Evolutionary conservation across 2,797 vertebrate genomes (phyloP), one percentile per base, ranked within the genome.

Genomic region (Microchirus variegatus): DNA sequence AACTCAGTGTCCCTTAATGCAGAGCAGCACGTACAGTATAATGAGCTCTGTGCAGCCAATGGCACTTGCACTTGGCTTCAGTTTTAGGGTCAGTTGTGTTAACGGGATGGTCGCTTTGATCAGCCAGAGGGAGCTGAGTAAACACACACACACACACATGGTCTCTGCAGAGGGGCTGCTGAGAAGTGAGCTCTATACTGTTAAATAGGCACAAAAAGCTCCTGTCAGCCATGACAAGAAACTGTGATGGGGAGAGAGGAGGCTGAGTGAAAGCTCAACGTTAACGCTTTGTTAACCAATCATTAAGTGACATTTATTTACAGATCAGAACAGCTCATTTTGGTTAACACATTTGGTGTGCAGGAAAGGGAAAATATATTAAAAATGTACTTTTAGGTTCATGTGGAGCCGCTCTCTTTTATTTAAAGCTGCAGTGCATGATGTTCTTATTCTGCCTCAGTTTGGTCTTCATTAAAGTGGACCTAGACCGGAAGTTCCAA

Each of bases 201-300:
- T 68, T 68, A 54, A 79, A 65, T 47, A 50, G 69, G 61, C 67
- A 75, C 61, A 83, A 82, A 74, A 80, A 62, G 36, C 63, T 70
- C 42, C 62, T 37, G 49, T 45, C 47, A 80, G 46, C 62, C 55
- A 11, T 60, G 75, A 75, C 58, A 37, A 74, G 53, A 22, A 61
- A 26, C 35, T 35, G 54, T 22, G 52, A 60, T 52, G 38, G 43
- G 17, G 31, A 47, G 63, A 47, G 63, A 59, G 48, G 9, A 1
- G 16, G 11, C 36, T 62, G 63, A 74, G 60, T 38, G 43, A 67
- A 53, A 61, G 58, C 80, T 70, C 69, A 59, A 68, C 40, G 0
- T 53, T 59, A 82, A 57, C 40, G 40, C 9, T 52, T 71, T 71
- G 56, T 77, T 49, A 17, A 13, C 17, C 5, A 1, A 35, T 77